Evolutionary conservation across 2,888 invertebrate genomes (phyloP), one percentile per base, ranked within the genome.

Genomic region (Yponomeuta malinellus): DNA sequence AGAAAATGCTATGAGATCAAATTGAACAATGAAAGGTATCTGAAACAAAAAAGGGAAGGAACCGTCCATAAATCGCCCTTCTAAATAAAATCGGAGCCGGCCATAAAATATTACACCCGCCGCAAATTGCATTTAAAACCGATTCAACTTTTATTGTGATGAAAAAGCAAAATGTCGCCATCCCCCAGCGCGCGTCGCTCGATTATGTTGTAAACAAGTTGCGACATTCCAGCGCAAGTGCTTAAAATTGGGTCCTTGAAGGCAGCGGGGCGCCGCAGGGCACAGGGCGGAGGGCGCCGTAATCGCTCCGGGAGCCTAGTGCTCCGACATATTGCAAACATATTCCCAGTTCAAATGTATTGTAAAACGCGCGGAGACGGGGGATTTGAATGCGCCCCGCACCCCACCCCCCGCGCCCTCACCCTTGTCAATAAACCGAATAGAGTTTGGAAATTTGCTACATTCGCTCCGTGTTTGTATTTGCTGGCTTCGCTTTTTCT

Each of bases 281-380:
- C 71, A 5, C 10, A 43, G 69, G 59, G 31, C 71, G 78, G 77
- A 80, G 88, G 84, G 82, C 84, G 79, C 77, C 82, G 83, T 79
- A 83, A 82, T 78, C 81, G 78, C 79, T 78, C 79, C 80, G 76
- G 78, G 80, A 73, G 76, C 76, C 76, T 74, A 76, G 73, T 74
- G 74, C 73, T 15, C 15, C 81, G 82, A 89, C 89, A 88, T 88
- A 90, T 90, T 87, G 89, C 88, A 82, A 89, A 89, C 91, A 91
- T 90, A 89, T 89, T 90, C 89, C 81, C 87, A 84, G 83, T 90
- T 85, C 86, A 89, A 90, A 88, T 89, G 88, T 90, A 90, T 90
- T 89, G 90, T 89, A 89, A 90, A 89, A 85, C 88, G 88, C 84
- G 85, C 78, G 43, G 84, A 79, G 85, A 84, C 79, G 84, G 86